A percentile compares a stretch with the other conserved stretches of the same genome.
phyloP scores from a whole-genome alignment of 2,797 vertebrate genomes.

The Channa striata region DNA sequence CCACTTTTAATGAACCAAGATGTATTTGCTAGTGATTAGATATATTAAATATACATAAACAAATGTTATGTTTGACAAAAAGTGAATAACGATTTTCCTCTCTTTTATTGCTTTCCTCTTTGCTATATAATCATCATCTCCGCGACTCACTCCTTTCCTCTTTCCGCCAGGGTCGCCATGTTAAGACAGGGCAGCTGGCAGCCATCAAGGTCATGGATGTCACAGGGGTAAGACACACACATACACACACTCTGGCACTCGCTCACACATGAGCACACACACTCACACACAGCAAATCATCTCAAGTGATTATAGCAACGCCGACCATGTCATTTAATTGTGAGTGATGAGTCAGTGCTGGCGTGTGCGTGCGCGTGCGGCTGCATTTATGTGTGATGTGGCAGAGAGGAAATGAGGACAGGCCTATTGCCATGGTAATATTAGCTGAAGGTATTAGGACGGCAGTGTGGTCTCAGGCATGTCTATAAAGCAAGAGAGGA shows the following conservation, averaged over 20 bases:
- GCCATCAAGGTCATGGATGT: slow-evolving; percentile 99
- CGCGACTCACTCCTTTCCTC: slow-evolving; percentile 16
- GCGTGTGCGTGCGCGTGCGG: not conserved
- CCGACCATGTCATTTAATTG: slow-evolving; percentile 69
- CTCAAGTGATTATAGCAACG: slow-evolving; percentile 59
- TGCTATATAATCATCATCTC: not conserved
- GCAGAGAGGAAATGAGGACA: slow-evolving; percentile 73
- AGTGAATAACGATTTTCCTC: not conserved
- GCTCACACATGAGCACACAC: slow-evolving; percentile 6
- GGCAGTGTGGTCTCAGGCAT: slow-evolving; percentile 68
- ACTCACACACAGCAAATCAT: slow-evolving; percentile 47
- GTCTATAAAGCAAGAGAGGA: slow-evolving; percentile 67
- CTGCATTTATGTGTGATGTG: slow-evolving; percentile 28
- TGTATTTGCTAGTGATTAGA: not conserved
- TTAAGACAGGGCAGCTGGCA: slow-evolving; percentile 96
- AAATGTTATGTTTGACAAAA: slow-evolving; percentile 2
- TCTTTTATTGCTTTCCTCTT: not conserved
- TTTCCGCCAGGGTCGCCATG: slow-evolving; percentile 92
- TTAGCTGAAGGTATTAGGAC: slow-evolving; percentile 70
- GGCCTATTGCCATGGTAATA: slow-evolving; percentile 75
- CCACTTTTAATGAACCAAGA: not conserved
- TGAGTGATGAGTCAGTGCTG: slow-evolving; percentile 64
- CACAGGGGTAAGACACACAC: slow-evolving; percentile 89
- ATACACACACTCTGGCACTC: slow-evolving; percentile 16
- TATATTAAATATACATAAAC: too few species aligned